Evolutionary conservation across 2,797 vertebrate species (phyloP), one percentile per base, ranked within the genome.

Genomic region (Megaceryle alcyon): DNA sequence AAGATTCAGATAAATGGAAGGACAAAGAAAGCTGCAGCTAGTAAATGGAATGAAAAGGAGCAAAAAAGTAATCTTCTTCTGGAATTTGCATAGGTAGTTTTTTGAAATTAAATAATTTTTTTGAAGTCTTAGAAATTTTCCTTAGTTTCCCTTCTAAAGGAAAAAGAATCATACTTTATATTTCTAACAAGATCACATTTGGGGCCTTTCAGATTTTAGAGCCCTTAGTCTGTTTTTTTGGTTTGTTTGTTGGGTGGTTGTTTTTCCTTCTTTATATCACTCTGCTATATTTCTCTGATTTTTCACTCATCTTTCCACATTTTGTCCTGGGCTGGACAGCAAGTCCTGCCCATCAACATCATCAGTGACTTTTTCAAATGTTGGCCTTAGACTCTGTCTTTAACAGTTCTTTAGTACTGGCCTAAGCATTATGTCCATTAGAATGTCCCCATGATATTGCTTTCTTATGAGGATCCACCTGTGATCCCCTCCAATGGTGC

Each of bases 1-100:
- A 92, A 84, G 68, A 56, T 39, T 86, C 82, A 84, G 80, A 77
- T 79, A 96, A 91, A 96, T 43, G 23, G 80, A 82, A 80, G 28
- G n/a, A 48, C 44, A 77, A 49, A 66, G 59, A 39, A 92, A 91
- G 14, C 39, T 70, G 57, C 1, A 11, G 18, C 9, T 86, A 57
- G 35, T n/a, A 90, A 84, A 82, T 14, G 1, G 59, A 76, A 84
- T 5, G 8, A 61, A 88, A 77, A 61, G 20, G 43, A 85, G 7
- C 49, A 49, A 51, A 51, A 51, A 60, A 88, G 0, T 31, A 10
- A 16, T 25, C 4, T 37, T 85, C 25, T 18, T 61, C n/a, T 69
- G 33, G 54, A 84, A 83, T 33, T 65, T 41, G 48, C 2, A 4
- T 51, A 28, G 11, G 63, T 21, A 16, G 44, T 37, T 71, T 33